These are phyloP conservation scores for Acanthornis magna DNA, from an alignment of 2,797 vertebrate genomes.

Conservation along the genomic window DNA sequence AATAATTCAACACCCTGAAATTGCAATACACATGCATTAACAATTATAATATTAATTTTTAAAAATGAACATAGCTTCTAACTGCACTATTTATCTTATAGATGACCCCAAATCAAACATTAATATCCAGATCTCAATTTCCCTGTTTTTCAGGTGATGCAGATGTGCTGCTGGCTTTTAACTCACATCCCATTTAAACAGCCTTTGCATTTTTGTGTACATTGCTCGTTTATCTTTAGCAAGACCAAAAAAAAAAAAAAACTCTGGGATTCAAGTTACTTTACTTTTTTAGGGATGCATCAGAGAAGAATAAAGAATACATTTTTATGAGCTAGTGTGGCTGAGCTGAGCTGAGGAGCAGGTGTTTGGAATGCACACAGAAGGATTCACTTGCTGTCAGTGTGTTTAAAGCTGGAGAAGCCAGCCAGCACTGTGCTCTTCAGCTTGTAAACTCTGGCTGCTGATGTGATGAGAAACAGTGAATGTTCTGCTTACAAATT, in stretches of 20 bases:
- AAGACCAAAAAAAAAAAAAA: not conserved
- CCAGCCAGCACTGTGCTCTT: not conserved
- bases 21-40: not conserved
- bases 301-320: not conserved
- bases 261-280: not conserved
- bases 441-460: not conserved
- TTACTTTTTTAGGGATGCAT: not conserved
- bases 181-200: not conserved
- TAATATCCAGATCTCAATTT: not conserved
- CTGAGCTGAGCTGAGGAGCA: not conserved
- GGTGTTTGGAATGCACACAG: not conserved
- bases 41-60: not conserved
- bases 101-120: not conserved
- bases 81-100: not conserved
- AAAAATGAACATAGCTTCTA: not conserved
- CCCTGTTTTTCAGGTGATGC: not conserved
- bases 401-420: not conserved
- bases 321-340: not conserved
- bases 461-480: conserved; percentile 33
- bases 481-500: conserved; percentile 35
- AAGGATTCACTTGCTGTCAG: not conserved
- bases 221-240: not conserved
- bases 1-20: not conserved
- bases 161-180: not conserved
- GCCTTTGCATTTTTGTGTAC: not conserved